Evolutionary conservation across 2,888 invertebrate genomes (phyloP).

Genomic region (Neocrepidodera transversa): DNA sequence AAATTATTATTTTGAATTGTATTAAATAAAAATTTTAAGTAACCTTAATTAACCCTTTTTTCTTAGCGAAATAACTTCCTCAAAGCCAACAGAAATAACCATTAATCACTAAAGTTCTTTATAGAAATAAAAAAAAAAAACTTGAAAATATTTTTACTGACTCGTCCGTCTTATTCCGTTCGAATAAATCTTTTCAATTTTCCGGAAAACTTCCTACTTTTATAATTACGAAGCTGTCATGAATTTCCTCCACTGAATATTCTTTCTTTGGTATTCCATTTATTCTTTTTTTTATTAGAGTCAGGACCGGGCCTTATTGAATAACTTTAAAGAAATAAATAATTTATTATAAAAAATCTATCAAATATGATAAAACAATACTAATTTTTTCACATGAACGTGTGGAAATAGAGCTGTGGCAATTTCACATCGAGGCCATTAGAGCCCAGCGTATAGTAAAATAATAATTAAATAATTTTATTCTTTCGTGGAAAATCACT

Average conservation of each 20-base stretch:
- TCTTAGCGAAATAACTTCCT: conserved; percentile 15
- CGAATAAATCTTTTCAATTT: conserved; percentile 27
- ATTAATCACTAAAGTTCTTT: conserved; percentile 22
- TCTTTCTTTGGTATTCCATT: conserved; percentile 7
- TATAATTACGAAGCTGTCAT: conserved; percentile 29
- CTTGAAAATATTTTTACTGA: conserved; percentile 21
- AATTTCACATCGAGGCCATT: too few relatives aligned
- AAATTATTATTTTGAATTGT: too few relatives aligned
- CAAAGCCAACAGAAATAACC: conserved; percentile 19
- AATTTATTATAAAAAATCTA: too few relatives aligned
- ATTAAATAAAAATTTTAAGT: too few relatives aligned
- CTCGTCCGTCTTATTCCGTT: conserved; percentile 20
- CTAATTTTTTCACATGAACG: too few relatives aligned
- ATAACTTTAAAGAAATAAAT: too few relatives aligned
- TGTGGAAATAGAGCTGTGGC: too few relatives aligned
- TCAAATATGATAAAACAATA: too few relatives aligned
- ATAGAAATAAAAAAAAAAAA: background rate
- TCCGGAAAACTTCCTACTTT: conserved; percentile 23
- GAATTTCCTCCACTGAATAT: conserved; percentile 23
- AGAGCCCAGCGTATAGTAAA: too few relatives aligned
- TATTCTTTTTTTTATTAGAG: background rate
- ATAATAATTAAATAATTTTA: too few relatives aligned
- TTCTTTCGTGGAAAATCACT: too few relatives aligned
- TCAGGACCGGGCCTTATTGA: background rate
- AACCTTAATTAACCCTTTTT: conserved; percentile 23